A percentile compares a stretch with the other conserved stretches of the same genome.
These are phyloP conservation scores for Leucoma salicis DNA, from an alignment of 2,888 invertebrate species.

Conservation along the genomic window DNA sequence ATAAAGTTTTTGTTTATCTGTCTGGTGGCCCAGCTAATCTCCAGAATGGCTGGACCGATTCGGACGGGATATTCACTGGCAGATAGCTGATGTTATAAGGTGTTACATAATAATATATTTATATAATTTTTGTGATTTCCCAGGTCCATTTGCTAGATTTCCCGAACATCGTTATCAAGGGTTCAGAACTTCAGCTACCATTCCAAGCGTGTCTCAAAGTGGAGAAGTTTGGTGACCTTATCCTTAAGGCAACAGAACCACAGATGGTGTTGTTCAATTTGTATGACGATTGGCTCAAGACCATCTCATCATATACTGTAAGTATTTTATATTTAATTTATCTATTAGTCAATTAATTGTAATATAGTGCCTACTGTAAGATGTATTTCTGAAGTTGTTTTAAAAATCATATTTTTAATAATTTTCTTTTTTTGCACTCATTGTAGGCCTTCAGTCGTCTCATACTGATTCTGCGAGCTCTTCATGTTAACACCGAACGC, in stretches of 20 bases:
- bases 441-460: slow-evolving; percentile 95
- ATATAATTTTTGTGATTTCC: neutral
- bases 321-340: slow-evolving; percentile 30
- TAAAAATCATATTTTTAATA: too few species aligned
- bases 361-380: too few species aligned
- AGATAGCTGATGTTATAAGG: too few species aligned
- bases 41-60: too few species aligned
- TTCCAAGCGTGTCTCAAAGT: slow-evolving; percentile 99
- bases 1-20: too few species aligned
- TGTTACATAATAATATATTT: too few species aligned
- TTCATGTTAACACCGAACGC: slow-evolving; percentile 99
- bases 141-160: slow-evolving; percentile 99
- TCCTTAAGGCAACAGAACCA: slow-evolving; percentile 99
- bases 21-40: too few species aligned
- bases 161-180: slow-evolving; percentile 99
- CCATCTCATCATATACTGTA: slow-evolving; percentile 98
- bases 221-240: slow-evolving; percentile 99
- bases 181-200: slow-evolving; percentile 98
- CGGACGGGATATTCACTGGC: too few species aligned
- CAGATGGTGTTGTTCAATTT: slow-evolving; percentile 99
- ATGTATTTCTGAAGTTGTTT: too few species aligned
- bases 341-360: neutral
- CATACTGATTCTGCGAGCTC: slow-evolving; percentile 96
- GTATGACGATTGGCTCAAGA: slow-evolving; percentile 99
- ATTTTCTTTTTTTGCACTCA: neutral